These are phyloP conservation scores for Caenorhabditis afra DNA, from an alignment of 2,888 invertebrate species.

Conservation along the genomic window DNA sequence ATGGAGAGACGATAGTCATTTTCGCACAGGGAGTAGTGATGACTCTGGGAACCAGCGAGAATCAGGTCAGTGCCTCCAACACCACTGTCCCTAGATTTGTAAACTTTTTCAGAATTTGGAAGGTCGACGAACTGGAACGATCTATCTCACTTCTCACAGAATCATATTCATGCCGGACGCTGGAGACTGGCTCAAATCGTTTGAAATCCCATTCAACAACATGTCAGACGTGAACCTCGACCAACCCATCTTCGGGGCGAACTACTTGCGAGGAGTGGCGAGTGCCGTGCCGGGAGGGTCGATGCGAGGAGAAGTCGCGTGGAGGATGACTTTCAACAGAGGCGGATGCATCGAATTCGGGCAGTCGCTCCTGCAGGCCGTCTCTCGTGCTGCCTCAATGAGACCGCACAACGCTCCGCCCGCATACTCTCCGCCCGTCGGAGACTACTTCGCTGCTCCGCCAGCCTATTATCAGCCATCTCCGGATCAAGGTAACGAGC, in stretches of 20 bases:
- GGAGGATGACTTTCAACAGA: slow-evolving; percentile 81
- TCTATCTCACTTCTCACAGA: slow-evolving; percentile 94
- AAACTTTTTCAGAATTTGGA: slow-evolving; percentile 67
- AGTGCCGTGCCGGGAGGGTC: slow-evolving; percentile 91
- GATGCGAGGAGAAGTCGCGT: slow-evolving; percentile 66
- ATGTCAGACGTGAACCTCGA: slow-evolving; percentile 90
- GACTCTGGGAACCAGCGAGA: slow-evolving; percentile 62
- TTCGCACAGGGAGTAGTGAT: slow-evolving; percentile 64
- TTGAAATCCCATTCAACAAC: slow-evolving; percentile 94
- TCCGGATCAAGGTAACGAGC: slow-evolving; percentile 39
- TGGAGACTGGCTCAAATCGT: slow-evolving; percentile 84
- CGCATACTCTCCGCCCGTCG: slow-evolving; percentile 79
- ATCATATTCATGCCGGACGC: slow-evolving; percentile 80
- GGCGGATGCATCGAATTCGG: slow-evolving; percentile 99
- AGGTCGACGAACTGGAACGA: slow-evolving; percentile 85
- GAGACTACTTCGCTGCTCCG: slow-evolving; percentile 76
- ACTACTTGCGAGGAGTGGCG: slow-evolving; percentile 91
- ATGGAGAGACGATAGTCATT: slow-evolving; percentile 85
- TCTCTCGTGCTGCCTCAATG: slow-evolving; percentile 82
- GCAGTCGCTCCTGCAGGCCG: slow-evolving; percentile 93
- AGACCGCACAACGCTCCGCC: slow-evolving; percentile 76
- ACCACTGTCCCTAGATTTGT: too few species aligned
- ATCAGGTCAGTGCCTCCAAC: slow-evolving; percentile 90
- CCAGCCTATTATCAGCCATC: slow-evolving; percentile 72
- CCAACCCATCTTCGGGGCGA: slow-evolving; percentile 97